phyloP scores from a whole-genome alignment of 2,888 invertebrate species.

The Allygus modestus region DNA sequence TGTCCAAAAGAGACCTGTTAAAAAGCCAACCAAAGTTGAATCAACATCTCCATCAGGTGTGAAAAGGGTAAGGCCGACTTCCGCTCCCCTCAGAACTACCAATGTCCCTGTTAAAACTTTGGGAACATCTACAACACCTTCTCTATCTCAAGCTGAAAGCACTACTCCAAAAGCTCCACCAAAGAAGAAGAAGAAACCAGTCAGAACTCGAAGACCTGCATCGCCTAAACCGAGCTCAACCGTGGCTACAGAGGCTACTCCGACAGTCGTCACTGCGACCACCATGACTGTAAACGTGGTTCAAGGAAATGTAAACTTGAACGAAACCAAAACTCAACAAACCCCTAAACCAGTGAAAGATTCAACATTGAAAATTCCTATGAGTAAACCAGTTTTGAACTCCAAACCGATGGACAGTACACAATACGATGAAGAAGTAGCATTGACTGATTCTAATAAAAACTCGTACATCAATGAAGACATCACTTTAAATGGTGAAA shows the following conservation, averaged over 20 bases:
- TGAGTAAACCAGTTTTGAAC: conserved; percentile 34
- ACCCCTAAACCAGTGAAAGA: not conserved
- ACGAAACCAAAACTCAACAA: conserved; percentile 7
- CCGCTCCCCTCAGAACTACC: not conserved
- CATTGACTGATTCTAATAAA: not conserved
- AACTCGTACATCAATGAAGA: conserved; percentile 17
- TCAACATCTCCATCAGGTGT: conserved; percentile 20
- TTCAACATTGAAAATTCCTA: conserved; percentile 18
- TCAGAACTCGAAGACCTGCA: conserved; percentile 61
- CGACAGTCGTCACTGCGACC: conserved; percentile 69
- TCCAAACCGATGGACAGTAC: conserved; percentile 11
- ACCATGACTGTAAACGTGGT: conserved; percentile 69
- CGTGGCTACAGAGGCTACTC: conserved; percentile 52
- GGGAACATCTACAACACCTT: conserved; percentile 37
- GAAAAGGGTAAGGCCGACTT: conserved; percentile 14
- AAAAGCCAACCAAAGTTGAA: not conserved
- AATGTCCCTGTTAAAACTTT: conserved; percentile 25
- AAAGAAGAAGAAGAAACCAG: conserved; percentile 62
- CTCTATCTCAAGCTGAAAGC: conserved; percentile 13
- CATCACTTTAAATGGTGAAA: conserved; percentile 35
- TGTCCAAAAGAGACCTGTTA: conserved; percentile 16
- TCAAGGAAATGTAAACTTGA: conserved; percentile 59
- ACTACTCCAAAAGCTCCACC: conserved; percentile 14
- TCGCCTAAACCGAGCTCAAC: conserved; percentile 62
- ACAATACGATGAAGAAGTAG: not conserved